A percentile compares a stretch with the other conserved stretches of the same genome.
Evolutionary conservation across 2,113 vertebrate species (phyloP).

Genomic region (Lontra canadensis): DNA sequence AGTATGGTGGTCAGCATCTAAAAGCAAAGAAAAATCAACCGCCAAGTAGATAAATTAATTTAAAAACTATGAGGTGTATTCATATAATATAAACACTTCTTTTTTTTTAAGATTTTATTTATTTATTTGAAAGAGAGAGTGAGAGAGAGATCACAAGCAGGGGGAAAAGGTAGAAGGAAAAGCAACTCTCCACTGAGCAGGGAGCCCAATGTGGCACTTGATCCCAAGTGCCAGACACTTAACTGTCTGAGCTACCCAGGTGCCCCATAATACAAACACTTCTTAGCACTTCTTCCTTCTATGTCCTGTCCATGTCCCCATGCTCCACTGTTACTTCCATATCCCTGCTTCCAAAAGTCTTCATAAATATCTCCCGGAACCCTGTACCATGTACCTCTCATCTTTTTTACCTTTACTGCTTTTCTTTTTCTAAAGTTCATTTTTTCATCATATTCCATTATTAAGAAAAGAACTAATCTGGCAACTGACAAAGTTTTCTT

Average conservation of each 20-base stretch:
- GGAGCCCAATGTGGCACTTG: no score
- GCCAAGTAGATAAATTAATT: neutral
- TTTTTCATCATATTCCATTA: neutral
- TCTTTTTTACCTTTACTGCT: neutral
- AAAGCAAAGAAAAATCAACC: neutral
- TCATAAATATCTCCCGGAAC: neutral
- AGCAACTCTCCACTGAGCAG: no score
- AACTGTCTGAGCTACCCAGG: no score
- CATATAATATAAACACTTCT: neutral
- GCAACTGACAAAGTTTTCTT: neutral
- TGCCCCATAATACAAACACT: neutral
- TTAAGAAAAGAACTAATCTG: neutral
- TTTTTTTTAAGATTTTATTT: no score
- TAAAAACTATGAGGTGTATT: neutral
- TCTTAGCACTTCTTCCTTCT: neutral
- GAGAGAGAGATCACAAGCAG: no score
- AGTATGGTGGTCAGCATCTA: neutral
- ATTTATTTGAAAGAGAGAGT: no score
- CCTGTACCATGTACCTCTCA: neutral
- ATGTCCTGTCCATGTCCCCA: neutral
- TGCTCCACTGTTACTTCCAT: neutral
- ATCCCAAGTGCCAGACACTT: no score
- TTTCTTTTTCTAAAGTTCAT: neutral
- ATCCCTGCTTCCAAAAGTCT: neutral
- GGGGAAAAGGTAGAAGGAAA: no score